Percentiles rank a stretch among this genome's conserved stretches.
Conservation (phyloP, 2,888 invertebrate species). For the Elegia similella region DNA sequence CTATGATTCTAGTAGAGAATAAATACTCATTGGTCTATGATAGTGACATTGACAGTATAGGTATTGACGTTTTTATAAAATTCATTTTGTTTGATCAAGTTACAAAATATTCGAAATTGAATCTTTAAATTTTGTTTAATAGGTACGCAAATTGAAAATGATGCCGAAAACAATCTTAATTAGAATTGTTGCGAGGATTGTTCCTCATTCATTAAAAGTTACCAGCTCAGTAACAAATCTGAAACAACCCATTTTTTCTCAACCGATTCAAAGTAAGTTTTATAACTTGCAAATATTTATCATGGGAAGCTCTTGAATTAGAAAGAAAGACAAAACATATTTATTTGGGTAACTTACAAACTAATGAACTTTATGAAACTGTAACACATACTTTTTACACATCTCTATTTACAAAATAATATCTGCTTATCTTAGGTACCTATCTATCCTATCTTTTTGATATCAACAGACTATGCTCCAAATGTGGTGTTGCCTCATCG, state of each 20-base stretch:
- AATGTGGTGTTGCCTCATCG: conserved; percentile 25
- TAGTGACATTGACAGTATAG: too few species aligned
- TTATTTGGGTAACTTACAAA: not conserved
- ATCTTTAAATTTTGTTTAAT: not conserved
- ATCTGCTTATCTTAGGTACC: not conserved
- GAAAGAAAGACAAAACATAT: too few species aligned
- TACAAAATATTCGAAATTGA: not conserved
- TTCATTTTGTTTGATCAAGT: too few species aligned
- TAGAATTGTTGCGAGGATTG: not conserved
- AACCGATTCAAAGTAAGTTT: not conserved
- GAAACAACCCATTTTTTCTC: not conserved
- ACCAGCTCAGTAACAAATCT: not conserved
- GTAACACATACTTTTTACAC: not conserved
- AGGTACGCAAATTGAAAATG: not conserved
- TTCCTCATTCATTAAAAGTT: not conserved
- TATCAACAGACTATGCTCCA: not conserved
- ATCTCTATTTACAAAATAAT: not conserved
- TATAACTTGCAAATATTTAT: too few species aligned
- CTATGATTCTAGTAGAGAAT: too few species aligned
- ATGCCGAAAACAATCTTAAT: not conserved
- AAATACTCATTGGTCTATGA: too few species aligned
- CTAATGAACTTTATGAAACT: too few species aligned
- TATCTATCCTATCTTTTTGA: not conserved
- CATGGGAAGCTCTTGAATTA: too few species aligned
- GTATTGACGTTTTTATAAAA: too few species aligned